Base-by-base conservation (phyloP, 2,113 vertebrate genomes). In the Cinclus cinclus region DNA sequence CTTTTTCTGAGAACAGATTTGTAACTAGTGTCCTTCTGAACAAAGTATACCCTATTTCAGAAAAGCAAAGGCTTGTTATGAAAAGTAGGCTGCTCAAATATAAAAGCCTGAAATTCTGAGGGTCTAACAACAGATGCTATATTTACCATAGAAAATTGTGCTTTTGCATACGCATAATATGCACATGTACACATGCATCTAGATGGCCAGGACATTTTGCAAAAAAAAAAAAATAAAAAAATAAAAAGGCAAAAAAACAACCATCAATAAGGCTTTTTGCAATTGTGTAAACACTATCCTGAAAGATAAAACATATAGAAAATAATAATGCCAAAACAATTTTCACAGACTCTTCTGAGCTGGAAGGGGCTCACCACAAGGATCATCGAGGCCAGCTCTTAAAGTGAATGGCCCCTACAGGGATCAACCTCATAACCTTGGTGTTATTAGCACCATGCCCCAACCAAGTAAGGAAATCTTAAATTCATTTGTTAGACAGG, bases 361-460 rank as follows among this genome's bases (percentile, higher is more conserved):
- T 46, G 53, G 27, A 44, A 68, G 53, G 11, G 9, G 2, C 3
- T 27, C 37, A 44, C 14, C 5, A 2, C 9, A 33, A 37, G 21
- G 53, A 44, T 31, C 42, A 50, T 13, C 0, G 0, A 31, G 53
- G 11, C 10, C 44, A 76, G 0, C 37, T 31, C 11, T 42, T 10
- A 37, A 37, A 50, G 15, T 33, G 27, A 52, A 27, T 52, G 53
- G 11, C 7, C 11, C 7, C 15, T 6, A 46, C 18, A 19, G 14
- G 11, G 22, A 28, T 39, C 53, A 60, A 52, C 23, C 11, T 44
- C 37, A 37, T 16, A 44, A 12, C 27, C 15, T 28, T 53, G 18
- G 22, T 52, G 15, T 13, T 37, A 8, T 37, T 33, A 60, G 9
- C 39, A 77, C 18, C 33, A 33, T 33, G 22, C 4, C 27, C 10